These are phyloP conservation scores for Gandaritis pyraliata DNA, from an alignment of 2,888 invertebrate genomes.

Conservation along the genomic window DNA sequence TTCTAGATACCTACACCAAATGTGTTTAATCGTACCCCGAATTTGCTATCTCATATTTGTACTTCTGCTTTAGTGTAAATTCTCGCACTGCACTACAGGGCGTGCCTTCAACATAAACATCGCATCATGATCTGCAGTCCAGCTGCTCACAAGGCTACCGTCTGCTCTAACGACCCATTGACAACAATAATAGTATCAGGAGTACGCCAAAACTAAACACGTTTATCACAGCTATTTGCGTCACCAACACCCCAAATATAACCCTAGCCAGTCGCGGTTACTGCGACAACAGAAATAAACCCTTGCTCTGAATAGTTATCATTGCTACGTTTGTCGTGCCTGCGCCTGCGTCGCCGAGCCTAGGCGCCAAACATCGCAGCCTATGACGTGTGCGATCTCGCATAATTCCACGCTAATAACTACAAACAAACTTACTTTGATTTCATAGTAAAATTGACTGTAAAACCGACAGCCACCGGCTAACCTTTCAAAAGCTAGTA, in stretches of 20 bases:
- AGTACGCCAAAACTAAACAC: slow-evolving; percentile 71
- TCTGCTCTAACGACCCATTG: slow-evolving; percentile 56
- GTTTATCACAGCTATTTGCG: slow-evolving; percentile 78
- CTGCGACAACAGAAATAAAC: slow-evolving; percentile 80
- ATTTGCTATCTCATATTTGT: slow-evolving; percentile 18
- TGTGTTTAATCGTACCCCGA: background rate
- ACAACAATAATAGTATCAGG: slow-evolving; percentile 68
- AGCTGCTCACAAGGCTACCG: slow-evolving; percentile 39
- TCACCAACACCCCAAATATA: slow-evolving; percentile 80
- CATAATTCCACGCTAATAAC: slow-evolving; percentile 30
- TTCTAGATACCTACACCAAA: background rate
- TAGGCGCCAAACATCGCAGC: slow-evolving; percentile 34
- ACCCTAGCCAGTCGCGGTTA: slow-evolving; percentile 62
- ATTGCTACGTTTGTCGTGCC: slow-evolving; percentile 61
- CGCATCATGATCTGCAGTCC: slow-evolving; percentile 39
- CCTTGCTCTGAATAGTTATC: slow-evolving; percentile 67
- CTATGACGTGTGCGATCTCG: slow-evolving; percentile 38
- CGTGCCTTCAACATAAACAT: slow-evolving; percentile 39
- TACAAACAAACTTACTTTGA: slow-evolving; percentile 17
- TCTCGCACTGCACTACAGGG: slow-evolving; percentile 3
- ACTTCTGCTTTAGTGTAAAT: slow-evolving; percentile 6
- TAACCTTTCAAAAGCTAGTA: background rate
- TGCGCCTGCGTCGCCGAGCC: slow-evolving; percentile 27
- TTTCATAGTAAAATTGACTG: slow-evolving; percentile 7
- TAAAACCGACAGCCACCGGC: background rate